phyloP scores from a whole-genome alignment of 2,888 invertebrate genomes.

The Diloba caeruleocephala region DNA sequence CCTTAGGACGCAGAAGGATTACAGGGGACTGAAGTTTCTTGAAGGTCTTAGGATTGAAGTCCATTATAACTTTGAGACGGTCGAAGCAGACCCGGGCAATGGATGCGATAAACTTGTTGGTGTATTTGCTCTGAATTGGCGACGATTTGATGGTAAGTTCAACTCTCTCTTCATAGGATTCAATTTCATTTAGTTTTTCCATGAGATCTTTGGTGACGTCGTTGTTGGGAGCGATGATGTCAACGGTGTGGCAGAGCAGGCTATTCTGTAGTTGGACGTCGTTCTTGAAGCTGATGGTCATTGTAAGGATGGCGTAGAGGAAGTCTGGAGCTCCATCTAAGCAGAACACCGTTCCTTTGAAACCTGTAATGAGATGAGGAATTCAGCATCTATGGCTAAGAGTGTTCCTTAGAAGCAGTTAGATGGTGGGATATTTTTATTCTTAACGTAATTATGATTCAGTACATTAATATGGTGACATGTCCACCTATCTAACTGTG shows the following conservation, averaged over 20 bases:
- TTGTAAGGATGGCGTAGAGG: slow-evolving; percentile 87
- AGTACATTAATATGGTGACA: too few species aligned
- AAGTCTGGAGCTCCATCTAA: slow-evolving; percentile 95
- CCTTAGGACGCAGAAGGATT: slow-evolving; percentile 90
- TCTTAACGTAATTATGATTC: too few species aligned
- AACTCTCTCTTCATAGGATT: slow-evolving; percentile 89
- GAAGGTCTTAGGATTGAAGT: slow-evolving; percentile 79
- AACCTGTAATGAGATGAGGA: slow-evolving; percentile 63
- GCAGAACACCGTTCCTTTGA: slow-evolving; percentile 90
- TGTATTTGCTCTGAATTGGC: slow-evolving; percentile 78
- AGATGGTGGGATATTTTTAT: too few species aligned
- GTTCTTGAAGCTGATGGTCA: slow-evolving; percentile 79
- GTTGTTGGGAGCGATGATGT: slow-evolving; percentile 80
- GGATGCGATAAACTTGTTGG: slow-evolving; percentile 66
- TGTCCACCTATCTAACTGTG: too few species aligned
- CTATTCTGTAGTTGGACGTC: slow-evolving; percentile 88
- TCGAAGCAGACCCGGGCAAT: slow-evolving; percentile 76
- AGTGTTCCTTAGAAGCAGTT: too few species aligned
- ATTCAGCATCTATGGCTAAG: neutral
- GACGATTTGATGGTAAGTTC: slow-evolving; percentile 76
- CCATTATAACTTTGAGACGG: slow-evolving; percentile 86
- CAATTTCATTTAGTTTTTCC: slow-evolving; percentile 84
- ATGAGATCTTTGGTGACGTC: slow-evolving; percentile 73
- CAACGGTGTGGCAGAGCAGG: slow-evolving; percentile 88
- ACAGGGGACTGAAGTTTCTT: slow-evolving; percentile 89